phyloP scores from a whole-genome alignment of 1,140 invertebrate genomes.

The Apolygus lucorum region DNA sequence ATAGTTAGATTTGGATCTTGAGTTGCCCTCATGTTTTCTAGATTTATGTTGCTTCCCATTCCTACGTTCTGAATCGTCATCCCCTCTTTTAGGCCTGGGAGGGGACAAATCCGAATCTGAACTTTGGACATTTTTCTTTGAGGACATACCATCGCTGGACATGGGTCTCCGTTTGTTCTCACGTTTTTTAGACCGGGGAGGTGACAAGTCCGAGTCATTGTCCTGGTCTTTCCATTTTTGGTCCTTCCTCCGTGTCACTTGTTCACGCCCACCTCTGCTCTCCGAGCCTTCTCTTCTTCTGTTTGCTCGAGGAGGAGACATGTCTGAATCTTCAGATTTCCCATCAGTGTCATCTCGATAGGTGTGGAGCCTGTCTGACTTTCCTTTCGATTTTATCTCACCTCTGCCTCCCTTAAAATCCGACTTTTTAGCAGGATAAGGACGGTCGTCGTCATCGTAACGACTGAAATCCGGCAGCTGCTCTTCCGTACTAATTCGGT shows the following conservation, averaged over 20 bases:
- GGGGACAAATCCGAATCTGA: neutral
- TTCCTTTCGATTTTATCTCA: neutral
- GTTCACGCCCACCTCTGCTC: no score
- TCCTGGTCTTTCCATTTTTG: no score
- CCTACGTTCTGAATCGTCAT: neutral
- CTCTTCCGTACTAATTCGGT: neutral
- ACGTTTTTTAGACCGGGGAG: no score
- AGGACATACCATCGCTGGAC: no score
- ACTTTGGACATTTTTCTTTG: no score
- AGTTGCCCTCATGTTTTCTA: no score
- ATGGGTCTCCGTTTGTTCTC: no score
- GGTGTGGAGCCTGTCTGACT: no score
- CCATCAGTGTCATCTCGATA: conserved; percentile 29
- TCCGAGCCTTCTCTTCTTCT: neutral
- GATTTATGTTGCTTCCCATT: neutral
- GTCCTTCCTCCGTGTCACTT: no score
- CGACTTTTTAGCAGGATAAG: conserved; percentile 32
- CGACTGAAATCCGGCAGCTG: neutral
- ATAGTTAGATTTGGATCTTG: no score
- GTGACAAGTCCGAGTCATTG: no score
- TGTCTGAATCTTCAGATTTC: conserved; percentile 35
- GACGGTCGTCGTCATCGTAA: conserved; percentile 31
- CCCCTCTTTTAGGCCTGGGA: neutral
- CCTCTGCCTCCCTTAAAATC: no score
- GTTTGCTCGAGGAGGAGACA: conserved; percentile 39